Conservation (phyloP, 2,888 invertebrate species). For the Phytoseiulus persimilis region DNA sequence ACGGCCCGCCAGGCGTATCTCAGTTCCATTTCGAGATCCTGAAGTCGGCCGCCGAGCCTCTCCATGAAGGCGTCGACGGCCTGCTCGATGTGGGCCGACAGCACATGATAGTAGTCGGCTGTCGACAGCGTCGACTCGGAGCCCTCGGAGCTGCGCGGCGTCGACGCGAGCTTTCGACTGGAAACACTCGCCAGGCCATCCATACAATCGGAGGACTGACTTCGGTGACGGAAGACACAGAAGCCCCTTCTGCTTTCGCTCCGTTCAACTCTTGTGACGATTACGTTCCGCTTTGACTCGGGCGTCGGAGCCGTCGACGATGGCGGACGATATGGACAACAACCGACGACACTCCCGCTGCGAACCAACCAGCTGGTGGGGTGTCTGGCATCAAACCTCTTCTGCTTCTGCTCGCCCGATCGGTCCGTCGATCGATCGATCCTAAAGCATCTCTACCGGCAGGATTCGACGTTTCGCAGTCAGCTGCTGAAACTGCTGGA, state of each 20-base stretch:
- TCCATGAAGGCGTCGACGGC: conserved; percentile 76
- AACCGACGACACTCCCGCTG: background rate
- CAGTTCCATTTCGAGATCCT: conserved; percentile 77
- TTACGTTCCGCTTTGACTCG: background rate
- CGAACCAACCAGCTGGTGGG: background rate
- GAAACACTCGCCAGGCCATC: conserved; percentile 37
- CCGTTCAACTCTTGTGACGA: too few relatives aligned
- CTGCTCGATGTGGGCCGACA: conserved; percentile 43
- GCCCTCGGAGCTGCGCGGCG: conserved; percentile 42
- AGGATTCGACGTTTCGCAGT: background rate
- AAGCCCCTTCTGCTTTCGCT: background rate
- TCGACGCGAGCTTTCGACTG: conserved; percentile 38
- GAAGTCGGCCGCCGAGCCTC: conserved; percentile 72
- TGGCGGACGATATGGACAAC: background rate
- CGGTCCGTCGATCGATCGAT: background rate
- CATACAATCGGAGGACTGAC: conserved; percentile 24
- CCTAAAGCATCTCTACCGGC: background rate
- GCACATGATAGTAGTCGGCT: conserved; percentile 42
- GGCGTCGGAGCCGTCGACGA: background rate
- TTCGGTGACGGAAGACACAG: background rate
- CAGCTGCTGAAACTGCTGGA: background rate
- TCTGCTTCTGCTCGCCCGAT: background rate
- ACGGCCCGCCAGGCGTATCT: conserved; percentile 86
- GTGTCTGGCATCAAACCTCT: conserved; percentile 5
- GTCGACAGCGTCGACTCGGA: conserved; percentile 41